Percentiles rank a stretch among this genome's conserved stretches.
Conservation (phyloP, 2,888 invertebrate species). For the Blera fallax region DNA sequence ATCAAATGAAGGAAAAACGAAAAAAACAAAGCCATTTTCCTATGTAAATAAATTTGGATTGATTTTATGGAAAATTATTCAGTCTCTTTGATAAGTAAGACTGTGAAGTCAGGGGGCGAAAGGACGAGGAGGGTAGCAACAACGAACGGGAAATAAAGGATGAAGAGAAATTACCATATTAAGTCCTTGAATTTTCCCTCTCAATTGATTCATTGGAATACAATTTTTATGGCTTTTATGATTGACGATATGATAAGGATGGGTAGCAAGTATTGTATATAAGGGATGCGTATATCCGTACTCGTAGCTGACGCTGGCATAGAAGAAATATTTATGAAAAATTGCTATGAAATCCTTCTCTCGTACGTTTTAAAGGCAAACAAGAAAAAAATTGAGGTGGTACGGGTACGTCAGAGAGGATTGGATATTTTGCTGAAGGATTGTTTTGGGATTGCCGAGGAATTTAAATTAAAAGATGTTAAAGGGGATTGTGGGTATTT, state of each 20-base stretch:
- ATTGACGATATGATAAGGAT: slow-evolving; percentile 70
- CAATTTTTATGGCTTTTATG: slow-evolving; percentile 71
- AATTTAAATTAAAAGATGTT: slow-evolving; percentile 38
- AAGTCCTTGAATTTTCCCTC: slow-evolving; percentile 67
- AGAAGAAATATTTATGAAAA: slow-evolving; percentile 61
- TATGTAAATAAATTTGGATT: slow-evolving; percentile 65
- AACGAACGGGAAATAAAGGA: slow-evolving; percentile 31
- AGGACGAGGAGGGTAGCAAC: slow-evolving; percentile 3
- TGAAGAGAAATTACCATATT: slow-evolving; percentile 68
- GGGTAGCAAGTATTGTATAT: slow-evolving; percentile 39
- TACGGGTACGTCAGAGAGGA: not conserved
- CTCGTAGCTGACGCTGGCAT: slow-evolving; percentile 8
- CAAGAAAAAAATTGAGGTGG: not conserved
- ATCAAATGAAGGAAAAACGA: slow-evolving; percentile 50
- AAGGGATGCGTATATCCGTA: slow-evolving; percentile 41
- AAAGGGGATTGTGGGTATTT: slow-evolving; percentile 3
- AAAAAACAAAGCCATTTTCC: slow-evolving; percentile 60
- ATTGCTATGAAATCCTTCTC: slow-evolving; percentile 53
- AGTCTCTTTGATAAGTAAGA: slow-evolving; percentile 30
- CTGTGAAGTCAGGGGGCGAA: not conserved
- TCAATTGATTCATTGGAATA: slow-evolving; percentile 72
- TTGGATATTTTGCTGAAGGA: slow-evolving; percentile 3
- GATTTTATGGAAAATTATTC: slow-evolving; percentile 62
- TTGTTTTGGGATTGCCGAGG: slow-evolving; percentile 16
- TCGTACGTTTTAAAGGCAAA: slow-evolving; percentile 19